Conservation (phyloP, 2,888 invertebrate species). For the Theristus sp. region DNA sequence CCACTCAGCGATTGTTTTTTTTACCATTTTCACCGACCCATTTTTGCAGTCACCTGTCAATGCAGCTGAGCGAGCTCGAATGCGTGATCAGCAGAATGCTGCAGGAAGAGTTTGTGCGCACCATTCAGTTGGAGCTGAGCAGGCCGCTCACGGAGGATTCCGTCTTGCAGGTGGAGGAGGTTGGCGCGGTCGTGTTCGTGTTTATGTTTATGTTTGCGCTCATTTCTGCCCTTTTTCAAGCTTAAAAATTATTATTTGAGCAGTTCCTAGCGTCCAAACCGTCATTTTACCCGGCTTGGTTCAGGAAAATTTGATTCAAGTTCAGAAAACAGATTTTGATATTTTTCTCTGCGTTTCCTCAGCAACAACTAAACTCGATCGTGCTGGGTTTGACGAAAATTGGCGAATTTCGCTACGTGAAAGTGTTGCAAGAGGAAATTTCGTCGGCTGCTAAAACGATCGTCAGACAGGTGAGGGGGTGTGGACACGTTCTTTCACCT, state of each 20-base stretch:
- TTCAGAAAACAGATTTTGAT: too few species aligned
- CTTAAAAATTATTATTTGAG: too few species aligned
- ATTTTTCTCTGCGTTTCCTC: constrained; percentile 16
- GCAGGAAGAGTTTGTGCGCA: constrained; percentile 75
- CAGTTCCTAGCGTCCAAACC: too few species aligned
- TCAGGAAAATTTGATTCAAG: too few species aligned
- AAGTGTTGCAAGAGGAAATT: constrained; percentile 51
- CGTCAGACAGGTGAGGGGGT: not conserved
- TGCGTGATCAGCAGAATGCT: constrained; percentile 90
- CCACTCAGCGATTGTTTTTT: too few species aligned
- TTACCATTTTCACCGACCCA: not conserved
- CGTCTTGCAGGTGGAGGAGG: not conserved
- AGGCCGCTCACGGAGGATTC: constrained; percentile 42
- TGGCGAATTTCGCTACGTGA: constrained; percentile 69
- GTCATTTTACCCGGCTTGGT: too few species aligned
- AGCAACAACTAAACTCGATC: constrained; percentile 68
- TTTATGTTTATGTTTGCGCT: too few species aligned
- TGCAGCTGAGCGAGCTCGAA: constrained; percentile 84
- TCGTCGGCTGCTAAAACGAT: constrained; percentile 61
- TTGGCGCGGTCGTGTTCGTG: too few species aligned
- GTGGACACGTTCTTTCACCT: too few species aligned
- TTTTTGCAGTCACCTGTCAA: constrained; percentile 59
- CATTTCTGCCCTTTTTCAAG: too few species aligned
- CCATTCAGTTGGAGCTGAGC: constrained; percentile 74
- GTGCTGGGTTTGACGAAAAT: constrained; percentile 72